These are phyloP conservation scores for Astreopora myriophthalma DNA, from an alignment of 64 coral and sea anemone species.

Conservation along the genomic window DNA sequence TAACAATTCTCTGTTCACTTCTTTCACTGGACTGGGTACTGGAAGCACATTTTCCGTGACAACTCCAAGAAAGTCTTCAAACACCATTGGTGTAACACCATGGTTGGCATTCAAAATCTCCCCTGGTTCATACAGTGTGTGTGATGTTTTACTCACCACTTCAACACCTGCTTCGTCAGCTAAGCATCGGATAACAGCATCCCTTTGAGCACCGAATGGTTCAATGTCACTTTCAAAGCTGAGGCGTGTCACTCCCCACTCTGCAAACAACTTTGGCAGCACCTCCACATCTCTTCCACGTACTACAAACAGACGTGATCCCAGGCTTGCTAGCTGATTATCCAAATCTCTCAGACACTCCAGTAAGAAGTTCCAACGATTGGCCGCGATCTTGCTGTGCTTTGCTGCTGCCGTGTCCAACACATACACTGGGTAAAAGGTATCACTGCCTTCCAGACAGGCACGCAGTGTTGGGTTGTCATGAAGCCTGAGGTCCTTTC, in stretches of 20 bases:
- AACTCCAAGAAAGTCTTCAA: slow-evolving; percentile 42
- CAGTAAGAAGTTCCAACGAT: slow-evolving; percentile 75
- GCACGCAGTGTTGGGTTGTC: slow-evolving; percentile 77
- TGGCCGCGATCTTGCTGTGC: slow-evolving; percentile 65
- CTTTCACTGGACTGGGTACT: slow-evolving; percentile 6
- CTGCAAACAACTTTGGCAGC: slow-evolving; percentile 47
- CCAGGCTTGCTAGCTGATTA: slow-evolving; percentile 15
- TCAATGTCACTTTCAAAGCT: slow-evolving; percentile 79
- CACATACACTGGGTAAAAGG: slow-evolving; percentile 71
- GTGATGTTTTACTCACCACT: slow-evolving; percentile 62
- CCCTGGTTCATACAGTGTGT: slow-evolving; percentile 67
- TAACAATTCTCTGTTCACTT: slow-evolving; percentile 18
- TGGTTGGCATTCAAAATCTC: slow-evolving; percentile 32
- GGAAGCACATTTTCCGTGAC: neutral
- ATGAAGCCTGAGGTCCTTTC: slow-evolving; percentile 82
- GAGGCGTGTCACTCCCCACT: slow-evolving; percentile 46
- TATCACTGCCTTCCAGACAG: slow-evolving; percentile 10
- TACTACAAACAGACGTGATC: slow-evolving; percentile 73
- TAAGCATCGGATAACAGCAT: slow-evolving; percentile 41
- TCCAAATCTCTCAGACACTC: slow-evolving; percentile 60
- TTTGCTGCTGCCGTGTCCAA: slow-evolving; percentile 46
- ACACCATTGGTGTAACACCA: neutral
- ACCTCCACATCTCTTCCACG: slow-evolving; percentile 64
- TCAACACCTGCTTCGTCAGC: slow-evolving; percentile 64
- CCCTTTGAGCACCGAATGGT: slow-evolving; percentile 61